A percentile compares a stretch with the other conserved stretches of the same genome.
Conservation (phyloP, 2,888 invertebrate genomes). For the Pristionchus mayeri region DNA sequence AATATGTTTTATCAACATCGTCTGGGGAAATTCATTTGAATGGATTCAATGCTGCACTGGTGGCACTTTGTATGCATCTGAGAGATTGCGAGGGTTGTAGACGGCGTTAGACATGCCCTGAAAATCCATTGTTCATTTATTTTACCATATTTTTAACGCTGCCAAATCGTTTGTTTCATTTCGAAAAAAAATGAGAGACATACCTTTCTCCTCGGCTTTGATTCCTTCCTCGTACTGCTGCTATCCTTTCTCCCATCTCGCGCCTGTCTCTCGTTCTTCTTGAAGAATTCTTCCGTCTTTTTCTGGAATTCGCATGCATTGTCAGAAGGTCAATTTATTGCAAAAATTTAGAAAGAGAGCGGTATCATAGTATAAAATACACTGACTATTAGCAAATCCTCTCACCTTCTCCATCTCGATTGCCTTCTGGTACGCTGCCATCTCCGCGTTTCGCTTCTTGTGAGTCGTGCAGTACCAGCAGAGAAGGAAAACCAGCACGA, state of each 20-base stretch:
- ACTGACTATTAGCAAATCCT: too few species aligned
- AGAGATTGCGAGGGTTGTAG: conserved; percentile 18
- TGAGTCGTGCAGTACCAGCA: conserved; percentile 54
- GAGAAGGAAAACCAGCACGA: conserved; percentile 57
- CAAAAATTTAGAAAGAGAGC: too few species aligned
- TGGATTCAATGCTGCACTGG: too few species aligned
- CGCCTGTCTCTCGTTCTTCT: conserved; percentile 30
- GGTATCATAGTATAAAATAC: too few species aligned
- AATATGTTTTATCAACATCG: too few species aligned
- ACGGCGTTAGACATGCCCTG: conserved; percentile 33
- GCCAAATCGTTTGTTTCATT: too few species aligned
- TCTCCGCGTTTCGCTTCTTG: conserved; percentile 56
- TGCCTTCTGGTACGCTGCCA: conserved; percentile 55
- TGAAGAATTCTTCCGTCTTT: conserved; percentile 13
- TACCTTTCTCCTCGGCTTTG: conserved; percentile 23
- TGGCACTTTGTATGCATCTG: conserved; percentile 3
- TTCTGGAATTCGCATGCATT: background rate
- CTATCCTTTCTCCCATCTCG: background rate
- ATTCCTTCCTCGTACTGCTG: background rate
- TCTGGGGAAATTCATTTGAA: too few species aligned
- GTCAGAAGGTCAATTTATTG: too few species aligned
- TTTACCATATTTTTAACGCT: too few species aligned
- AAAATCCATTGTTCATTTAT: too few species aligned
- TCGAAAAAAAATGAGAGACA: background rate
- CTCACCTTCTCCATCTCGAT: conserved; percentile 41